Evolutionary conservation across 2,888 invertebrate genomes (phyloP), one percentile per base, ranked within the genome.

Genomic region (Stenichneumon culpator): DNA sequence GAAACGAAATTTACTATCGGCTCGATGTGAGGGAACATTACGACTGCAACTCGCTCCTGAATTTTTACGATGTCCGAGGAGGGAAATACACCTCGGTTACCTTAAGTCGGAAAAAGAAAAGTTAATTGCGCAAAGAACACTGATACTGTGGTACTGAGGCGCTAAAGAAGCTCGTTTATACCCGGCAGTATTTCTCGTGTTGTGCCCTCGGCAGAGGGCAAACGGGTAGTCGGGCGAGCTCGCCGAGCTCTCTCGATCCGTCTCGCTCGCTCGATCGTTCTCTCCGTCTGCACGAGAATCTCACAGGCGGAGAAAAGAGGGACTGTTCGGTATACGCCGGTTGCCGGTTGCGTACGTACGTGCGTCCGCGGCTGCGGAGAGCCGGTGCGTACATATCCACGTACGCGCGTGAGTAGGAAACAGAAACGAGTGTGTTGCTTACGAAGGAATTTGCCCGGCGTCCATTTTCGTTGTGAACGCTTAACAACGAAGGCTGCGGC

Each of bases 401-500:
- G 50, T 80, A 77, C 86, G 83, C 74, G 83, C 83, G 85, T 86
- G 85, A 86, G 87, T 54, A 84, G 79, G 87, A 87, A 87, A 86
- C 83, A 80, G 85, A 82, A 87, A 84, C 69, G 79, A 68, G 73
- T 65, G 79, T 79, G 75, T 69, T 74, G 69, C 57, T 65, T 70
- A 81, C 74, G 79, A 68, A 79, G 82, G 73, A 79, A 79, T 79
- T 79, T 25, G 77, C 67, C 84, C 89, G 83, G 80, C 86, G 74
- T 85, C 81, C 84, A 81, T 84, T 84, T 77, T 57, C 84, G 84
- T 74, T 78, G 11, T 47, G 39, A 50, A 57, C 73, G 47, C 67
- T 73, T 47, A 16, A 47, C 22, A 57, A 57, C 57, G 25, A 22
- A 57, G 22, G 7, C 25, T 11, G 22, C 22, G 25, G 57, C 57